These are phyloP conservation scores for Plumapathes pennacea DNA, from an alignment of 92 coral and sea anemone species.

Conservation along the genomic window DNA sequence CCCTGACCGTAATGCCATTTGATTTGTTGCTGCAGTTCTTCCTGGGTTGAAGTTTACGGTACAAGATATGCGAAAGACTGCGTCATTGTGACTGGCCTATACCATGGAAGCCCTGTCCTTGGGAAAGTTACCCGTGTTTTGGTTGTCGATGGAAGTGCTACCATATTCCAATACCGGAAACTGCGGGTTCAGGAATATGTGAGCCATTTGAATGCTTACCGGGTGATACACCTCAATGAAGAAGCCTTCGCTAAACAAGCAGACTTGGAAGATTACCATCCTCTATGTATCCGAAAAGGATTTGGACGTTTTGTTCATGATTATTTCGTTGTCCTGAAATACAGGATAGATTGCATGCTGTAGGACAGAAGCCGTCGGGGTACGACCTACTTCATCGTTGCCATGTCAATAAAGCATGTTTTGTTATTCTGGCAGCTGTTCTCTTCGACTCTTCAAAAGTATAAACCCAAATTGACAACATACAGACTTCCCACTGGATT, in stretches of 20 bases:
- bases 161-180: constrained; percentile 20
- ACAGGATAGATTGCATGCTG: constrained; percentile 27
- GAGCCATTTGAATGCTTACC: constrained; percentile 27
- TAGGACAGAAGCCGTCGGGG: too few species aligned
- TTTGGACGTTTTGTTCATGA: constrained; percentile 28
- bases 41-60: constrained; percentile 37
- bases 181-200: constrained; percentile 15
- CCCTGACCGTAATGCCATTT: too few species aligned
- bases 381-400: too few species aligned
- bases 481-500: too few species aligned
- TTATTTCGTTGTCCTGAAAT: constrained; percentile 17
- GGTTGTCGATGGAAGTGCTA: constrained; percentile 16
- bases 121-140: constrained; percentile 25
- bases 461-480: too few species aligned
- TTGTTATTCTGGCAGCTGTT: too few species aligned
- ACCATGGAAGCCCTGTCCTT: constrained; percentile 34
- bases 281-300: constrained; percentile 31
- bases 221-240: too few species aligned
- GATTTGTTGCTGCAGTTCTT: constrained; percentile 18
- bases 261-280: constrained; percentile 27
- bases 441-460: too few species aligned
- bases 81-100: constrained; percentile 38
- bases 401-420: too few species aligned
- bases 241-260: constrained; percentile 16
- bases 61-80: constrained; percentile 23